Evolutionary conservation across 2,113 vertebrate species (phyloP), one percentile per base, ranked within the genome.

Genomic region (Daboia siamensis): DNA sequence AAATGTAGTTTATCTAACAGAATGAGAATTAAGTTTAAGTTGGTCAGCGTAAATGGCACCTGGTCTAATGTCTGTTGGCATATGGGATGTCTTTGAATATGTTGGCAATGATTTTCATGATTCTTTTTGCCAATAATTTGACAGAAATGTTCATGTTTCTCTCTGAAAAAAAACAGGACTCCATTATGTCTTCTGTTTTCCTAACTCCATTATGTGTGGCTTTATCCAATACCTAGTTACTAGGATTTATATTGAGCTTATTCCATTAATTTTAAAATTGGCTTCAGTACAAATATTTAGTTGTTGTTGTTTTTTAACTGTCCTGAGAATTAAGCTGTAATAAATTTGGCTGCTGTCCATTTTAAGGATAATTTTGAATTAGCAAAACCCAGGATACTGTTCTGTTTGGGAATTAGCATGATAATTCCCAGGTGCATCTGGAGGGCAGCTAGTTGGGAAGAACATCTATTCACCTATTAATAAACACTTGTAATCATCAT

Each of bases 101-200:
- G 55, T 84, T 97, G 95, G 90, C 94, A 91, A 29, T 92, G 3
- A 1, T 48, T 89, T 80, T 90, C 33, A 80, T 80, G 20, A 87
- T 88, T 92, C 0, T 95, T 93, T 94, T 85, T 97, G 95, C 94
- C 95, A 97, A 15, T 87, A 96, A 86, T 52, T 95, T 96, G 95
- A 96, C 87, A 94, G 94, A 94, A 33, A 13, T 55, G 90, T 94
- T 92, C 93, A 90, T n/a, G 69, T 89, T 95, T 95, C 95, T 93
- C 89, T 95, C 92, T 93, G 94, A 93, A 96, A 80, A 95, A 95
- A 89, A 93, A 86, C 12, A 89, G 74, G 48, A 94, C 55, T 90
- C 91, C 54, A 64, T 90, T 86, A 93, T 92, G 86, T 39, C 52
- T 95, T 89, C 8, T 44, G 48, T 91, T 3, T 6, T 93, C 91